Evolutionary conservation across 2,888 invertebrate species (phyloP).

Genomic region (Periphyllus acericola): DNA sequence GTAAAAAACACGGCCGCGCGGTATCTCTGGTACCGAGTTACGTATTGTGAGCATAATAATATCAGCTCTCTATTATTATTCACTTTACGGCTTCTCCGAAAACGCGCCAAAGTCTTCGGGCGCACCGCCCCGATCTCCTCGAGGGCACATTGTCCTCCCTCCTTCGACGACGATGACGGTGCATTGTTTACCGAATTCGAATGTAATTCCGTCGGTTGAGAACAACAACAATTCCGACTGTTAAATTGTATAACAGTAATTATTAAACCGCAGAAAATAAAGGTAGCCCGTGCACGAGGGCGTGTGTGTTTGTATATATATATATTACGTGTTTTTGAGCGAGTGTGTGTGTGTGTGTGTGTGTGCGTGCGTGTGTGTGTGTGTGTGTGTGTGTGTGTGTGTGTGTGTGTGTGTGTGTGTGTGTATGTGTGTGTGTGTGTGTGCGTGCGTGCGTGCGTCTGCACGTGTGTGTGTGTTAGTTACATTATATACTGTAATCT

Average conservation of each 20-base stretch:
- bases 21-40: background rate
- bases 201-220: conserved; percentile 18
- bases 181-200: conserved; percentile 47
- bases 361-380: background rate
- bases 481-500: conserved; percentile 48
- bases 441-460: background rate
- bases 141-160: background rate
- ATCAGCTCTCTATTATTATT: conserved; percentile 31
- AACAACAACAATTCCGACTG: conserved; percentile 50
- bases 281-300: conserved; percentile 11
- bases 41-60: background rate
- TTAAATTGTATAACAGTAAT: conserved; percentile 57
- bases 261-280: conserved; percentile 59
- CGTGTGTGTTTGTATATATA: background rate
- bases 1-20: background rate
- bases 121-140: background rate
- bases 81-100: background rate
- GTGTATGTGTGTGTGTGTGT: background rate
- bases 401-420: background rate
- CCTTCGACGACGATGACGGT: too few relatives aligned
- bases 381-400: background rate
- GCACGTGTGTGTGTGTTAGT: background rate
- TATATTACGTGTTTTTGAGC: too few relatives aligned
- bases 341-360: background rate
- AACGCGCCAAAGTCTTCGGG: background rate